Percentiles rank a stretch among this genome's conserved stretches.
Conservation (phyloP, 2,888 invertebrate genomes). For the Atethmia centrago region DNA sequence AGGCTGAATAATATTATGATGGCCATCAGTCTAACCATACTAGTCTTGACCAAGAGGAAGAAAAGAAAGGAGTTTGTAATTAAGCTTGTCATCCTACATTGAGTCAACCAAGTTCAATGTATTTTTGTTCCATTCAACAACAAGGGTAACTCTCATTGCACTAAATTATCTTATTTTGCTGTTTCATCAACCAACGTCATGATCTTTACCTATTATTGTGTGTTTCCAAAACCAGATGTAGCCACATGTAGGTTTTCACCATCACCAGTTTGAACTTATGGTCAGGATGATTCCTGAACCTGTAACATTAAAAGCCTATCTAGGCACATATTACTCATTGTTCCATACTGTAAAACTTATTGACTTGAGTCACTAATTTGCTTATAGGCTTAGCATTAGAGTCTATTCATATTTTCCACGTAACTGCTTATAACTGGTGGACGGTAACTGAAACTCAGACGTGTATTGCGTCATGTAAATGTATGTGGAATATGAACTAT, state of each 20-base stretch:
- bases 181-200: background rate
- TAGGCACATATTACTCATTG: background rate
- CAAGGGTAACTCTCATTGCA: background rate
- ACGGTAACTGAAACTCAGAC: constrained; percentile 27
- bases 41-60: too few relatives aligned
- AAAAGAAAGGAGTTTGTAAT: background rate
- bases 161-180: constrained; percentile 18
- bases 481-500: constrained; percentile 29
- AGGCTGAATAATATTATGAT: background rate
- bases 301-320: constrained; percentile 5
- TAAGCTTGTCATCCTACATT: constrained; percentile 22
- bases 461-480: constrained; percentile 41
- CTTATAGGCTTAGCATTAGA: constrained; percentile 65
- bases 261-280: background rate
- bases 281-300: too few relatives aligned
- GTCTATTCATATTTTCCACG: constrained; percentile 55
- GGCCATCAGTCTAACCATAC: background rate
- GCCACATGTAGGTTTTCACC: background rate
- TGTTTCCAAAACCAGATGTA: background rate
- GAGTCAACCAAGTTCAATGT: constrained; percentile 10
- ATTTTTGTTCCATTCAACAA: constrained; percentile 31
- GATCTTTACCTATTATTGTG: background rate
- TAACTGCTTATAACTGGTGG: constrained; percentile 26
- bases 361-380: constrained; percentile 68
- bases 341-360: constrained; percentile 33